These are phyloP conservation scores for Dryas iulia DNA, from an alignment of 1,140 invertebrate genomes.

Conservation along the genomic window DNA sequence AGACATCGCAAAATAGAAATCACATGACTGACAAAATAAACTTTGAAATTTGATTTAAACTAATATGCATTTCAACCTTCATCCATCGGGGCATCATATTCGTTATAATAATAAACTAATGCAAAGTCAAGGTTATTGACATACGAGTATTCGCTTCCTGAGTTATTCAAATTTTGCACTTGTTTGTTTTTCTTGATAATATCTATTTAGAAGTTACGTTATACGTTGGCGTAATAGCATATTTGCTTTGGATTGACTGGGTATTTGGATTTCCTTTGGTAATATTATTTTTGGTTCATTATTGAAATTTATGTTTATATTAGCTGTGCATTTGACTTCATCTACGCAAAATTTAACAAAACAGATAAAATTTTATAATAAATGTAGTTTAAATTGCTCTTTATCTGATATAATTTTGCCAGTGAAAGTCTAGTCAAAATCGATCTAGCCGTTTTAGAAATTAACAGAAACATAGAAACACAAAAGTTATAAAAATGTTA, in stretches of 20 bases:
- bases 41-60: not conserved
- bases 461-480: too few relatives aligned
- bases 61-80: not conserved
- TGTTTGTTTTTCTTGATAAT: not conserved
- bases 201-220: too few relatives aligned
- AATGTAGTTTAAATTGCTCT: too few relatives aligned
- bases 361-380: too few relatives aligned
- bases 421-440: too few relatives aligned
- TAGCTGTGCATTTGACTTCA: too few relatives aligned
- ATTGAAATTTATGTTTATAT: not conserved
- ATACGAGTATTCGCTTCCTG: not conserved
- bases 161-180: not conserved
- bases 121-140: not conserved
- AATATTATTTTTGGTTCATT: slow-evolving; percentile 8
- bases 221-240: not conserved
- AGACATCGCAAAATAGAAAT: not conserved
- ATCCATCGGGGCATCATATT: not conserved
- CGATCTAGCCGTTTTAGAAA: too few relatives aligned
- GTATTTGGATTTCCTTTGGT: not conserved
- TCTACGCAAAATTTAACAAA: too few relatives aligned
- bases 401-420: too few relatives aligned
- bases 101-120: not conserved
- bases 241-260: slow-evolving; percentile 7
- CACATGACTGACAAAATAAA: not conserved
- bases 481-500: too few relatives aligned